Base-by-base conservation (phyloP, 2,888 invertebrate genomes). In the Suillia variegata region DNA sequence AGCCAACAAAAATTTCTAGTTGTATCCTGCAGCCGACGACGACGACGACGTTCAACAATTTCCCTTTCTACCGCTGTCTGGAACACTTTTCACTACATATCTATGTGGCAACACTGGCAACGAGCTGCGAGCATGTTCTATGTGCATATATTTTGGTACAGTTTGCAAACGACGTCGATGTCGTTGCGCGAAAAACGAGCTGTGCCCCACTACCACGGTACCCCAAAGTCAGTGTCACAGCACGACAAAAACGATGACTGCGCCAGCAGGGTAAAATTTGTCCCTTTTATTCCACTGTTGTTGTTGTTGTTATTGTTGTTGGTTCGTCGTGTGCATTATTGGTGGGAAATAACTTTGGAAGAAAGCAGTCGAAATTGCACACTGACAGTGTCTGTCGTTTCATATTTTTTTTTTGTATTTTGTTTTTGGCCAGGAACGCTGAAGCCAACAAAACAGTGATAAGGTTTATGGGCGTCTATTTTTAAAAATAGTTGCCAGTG, bases 21-120 rank as follows among this genome's bases (percentile, higher is more conserved):
- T n/a, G n/a, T n/a, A n/a, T n/a, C n/a, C n/a, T n/a, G n/a, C n/a
- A n/a, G n/a, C n/a, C n/a, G n/a, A n/a, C n/a, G n/a, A n/a, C n/a
- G n/a, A n/a, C n/a, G n/a, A n/a, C n/a, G 26, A 10, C 26, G 26
- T 72, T 62, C 62, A 64, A 68, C 69, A 71, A 65, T 79, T 79
- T 79, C 79, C 78, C 79, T 79, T 79, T 78, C 79, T 79, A 68
- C 76, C 69, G 69, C 66, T 73, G 79, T 79, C 79, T 79, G 75
- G 66, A 59, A 58, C 58, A 58, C 45, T 55, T 62, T 59, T 58
- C 61, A 54, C 26, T n/a, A 26, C 10, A 6, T 26, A 5, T 5
- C 26, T 26, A 26, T 26, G 10, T 26, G 5, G 26, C 26, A 26
- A 26, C 26, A 26, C 26, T 26, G 26, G 26, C 26, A 5, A 6